These are phyloP conservation scores for Manacus vitellinus DNA, from an alignment of 2,113 vertebrate genomes.

Conservation along the genomic window DNA sequence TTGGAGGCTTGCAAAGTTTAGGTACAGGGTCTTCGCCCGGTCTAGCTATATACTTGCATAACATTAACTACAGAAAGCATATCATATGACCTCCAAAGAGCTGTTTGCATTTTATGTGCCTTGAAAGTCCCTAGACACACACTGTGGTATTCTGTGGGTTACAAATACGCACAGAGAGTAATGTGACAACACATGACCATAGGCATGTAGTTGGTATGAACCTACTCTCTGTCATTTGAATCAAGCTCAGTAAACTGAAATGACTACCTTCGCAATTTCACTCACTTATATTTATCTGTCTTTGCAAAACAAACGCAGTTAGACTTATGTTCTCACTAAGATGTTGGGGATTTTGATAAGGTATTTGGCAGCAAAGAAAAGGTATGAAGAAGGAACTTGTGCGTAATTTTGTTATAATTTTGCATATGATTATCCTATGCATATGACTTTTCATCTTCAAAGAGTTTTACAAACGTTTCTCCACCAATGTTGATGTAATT, in stretches of 20 bases:
- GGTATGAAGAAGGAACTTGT: background rate
- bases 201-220: background rate
- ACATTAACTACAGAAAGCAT: background rate
- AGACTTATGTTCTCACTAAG: background rate
- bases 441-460: conserved; percentile 1
- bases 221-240: background rate
- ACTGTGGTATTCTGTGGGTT: background rate
- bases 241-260: background rate
- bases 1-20: background rate
- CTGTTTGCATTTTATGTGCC: background rate
- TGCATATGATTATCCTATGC: background rate
- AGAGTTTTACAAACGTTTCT: conserved; percentile 11
- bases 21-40: background rate
- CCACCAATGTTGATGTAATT: background rate
- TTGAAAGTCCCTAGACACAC: background rate
- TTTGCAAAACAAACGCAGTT: background rate
- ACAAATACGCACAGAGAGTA: background rate
- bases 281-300: background rate
- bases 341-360: background rate
- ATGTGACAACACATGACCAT: background rate
- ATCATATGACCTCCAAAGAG: background rate
- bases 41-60: background rate
- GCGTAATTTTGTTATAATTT: background rate
- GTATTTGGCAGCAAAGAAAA: background rate
- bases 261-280: background rate